Base-by-base conservation (phyloP, 2,113 vertebrate species). In the Malaclemys terrapin region DNA sequence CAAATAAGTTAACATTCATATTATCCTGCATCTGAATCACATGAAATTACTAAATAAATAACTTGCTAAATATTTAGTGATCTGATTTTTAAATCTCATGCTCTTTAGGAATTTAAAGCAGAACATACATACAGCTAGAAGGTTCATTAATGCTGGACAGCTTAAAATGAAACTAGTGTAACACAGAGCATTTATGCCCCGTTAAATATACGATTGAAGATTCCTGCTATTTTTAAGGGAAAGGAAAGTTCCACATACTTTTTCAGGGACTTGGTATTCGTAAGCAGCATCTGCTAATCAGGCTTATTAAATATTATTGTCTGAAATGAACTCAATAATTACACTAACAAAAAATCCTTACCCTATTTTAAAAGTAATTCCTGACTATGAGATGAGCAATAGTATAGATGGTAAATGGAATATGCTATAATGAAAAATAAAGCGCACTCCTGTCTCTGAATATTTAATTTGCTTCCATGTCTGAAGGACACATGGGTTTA, bases 101-200 rank as follows among this genome's bases (percentile, higher is more conserved):
- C 49, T 87, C 86, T 94, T 89, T 1, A 78, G 69, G 45, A 97
- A 95, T 81, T 96, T 92, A 96, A 91, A 89, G 88, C 16, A 95
- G 69, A 90, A 93, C 45, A 85, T 80, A 86, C 42, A 86, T 27
- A 80, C 38, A 92, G 62, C 42, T 95, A 94, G 88, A 72, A 91
- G 89, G 88, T 96, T 97, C 84, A 91, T 93, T 96, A 98, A 96
- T 89, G 90, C n/a, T 57, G 50, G 84, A 81, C 69, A 89, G 31
- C 82, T 96, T 96, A 97, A 98, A 97, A 97, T 87, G 83, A 98
- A 98, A 97, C 91, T 72, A 94, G 54, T 93, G 35, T 83, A 96
- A 91, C 89, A 94, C 85, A 90, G 79, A 94, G 69, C 42, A 84
- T 88, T 95, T 56, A 97, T 75, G 80, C 47, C n/a, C 91, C 81